Evolutionary conservation across 2,888 invertebrate species (phyloP).

Genomic region (Andrena minutula): DNA sequence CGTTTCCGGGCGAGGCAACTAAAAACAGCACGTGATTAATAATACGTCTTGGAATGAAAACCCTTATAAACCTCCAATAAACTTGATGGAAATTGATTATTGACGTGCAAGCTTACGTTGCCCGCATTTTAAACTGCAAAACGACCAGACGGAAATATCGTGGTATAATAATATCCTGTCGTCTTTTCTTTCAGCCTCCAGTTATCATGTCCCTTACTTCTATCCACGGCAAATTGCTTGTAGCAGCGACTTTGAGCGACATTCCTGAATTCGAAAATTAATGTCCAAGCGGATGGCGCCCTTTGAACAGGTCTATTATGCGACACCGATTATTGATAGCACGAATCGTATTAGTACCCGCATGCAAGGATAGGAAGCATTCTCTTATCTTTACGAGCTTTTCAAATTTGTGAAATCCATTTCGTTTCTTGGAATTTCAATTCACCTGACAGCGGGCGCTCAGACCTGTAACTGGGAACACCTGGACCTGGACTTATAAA

Average conservation of each 20-base stretch:
- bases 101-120: background rate
- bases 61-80: background rate
- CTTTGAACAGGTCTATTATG: background rate
- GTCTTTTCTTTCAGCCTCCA: background rate
- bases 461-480: background rate
- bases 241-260: background rate
- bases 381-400: background rate
- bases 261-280: background rate
- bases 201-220: background rate
- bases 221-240: background rate
- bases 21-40: conserved; percentile 17
- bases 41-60: conserved; percentile 8
- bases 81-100: conserved; percentile 27
- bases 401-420: background rate
- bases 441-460: background rate
- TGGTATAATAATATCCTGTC: conserved; percentile 23
- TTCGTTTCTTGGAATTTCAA: background rate
- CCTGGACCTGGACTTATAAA: background rate
- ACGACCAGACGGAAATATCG: background rate
- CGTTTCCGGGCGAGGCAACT: conserved; percentile 4
- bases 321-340: conserved; percentile 3
- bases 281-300: background rate
- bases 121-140: conserved; percentile 6
- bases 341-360: conserved; percentile 6
- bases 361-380: background rate